Evolutionary conservation across 2,113 vertebrate species (phyloP).

Genomic region (Aegotheles bennettii): DNA sequence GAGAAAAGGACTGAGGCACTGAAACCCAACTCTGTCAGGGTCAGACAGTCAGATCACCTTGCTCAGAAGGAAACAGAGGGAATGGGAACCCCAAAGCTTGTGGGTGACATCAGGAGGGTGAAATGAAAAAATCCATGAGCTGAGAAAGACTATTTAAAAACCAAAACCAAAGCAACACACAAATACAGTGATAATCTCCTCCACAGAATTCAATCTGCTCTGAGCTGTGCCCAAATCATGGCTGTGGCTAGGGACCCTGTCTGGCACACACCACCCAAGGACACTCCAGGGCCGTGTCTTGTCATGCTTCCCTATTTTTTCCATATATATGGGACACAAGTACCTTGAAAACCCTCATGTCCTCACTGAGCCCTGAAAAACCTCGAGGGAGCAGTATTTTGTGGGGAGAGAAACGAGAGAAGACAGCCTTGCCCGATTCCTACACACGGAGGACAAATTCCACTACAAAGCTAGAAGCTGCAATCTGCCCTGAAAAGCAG

Average conservation of each 20-base stretch:
- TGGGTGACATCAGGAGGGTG: background rate
- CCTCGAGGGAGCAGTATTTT: background rate
- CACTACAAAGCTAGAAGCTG: background rate
- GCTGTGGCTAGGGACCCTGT: background rate
- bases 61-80: background rate
- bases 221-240: background rate
- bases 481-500: background rate
- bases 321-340: background rate
- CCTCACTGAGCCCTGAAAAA: background rate
- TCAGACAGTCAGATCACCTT: background rate
- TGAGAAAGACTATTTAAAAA: background rate
- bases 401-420: background rate
- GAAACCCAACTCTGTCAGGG: background rate
- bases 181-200: background rate
- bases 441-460: background rate
- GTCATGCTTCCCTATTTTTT: background rate
- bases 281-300: background rate
- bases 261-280: background rate
- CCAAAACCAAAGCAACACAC: background rate
- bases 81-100: background rate
- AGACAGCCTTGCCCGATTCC: background rate
- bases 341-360: background rate
- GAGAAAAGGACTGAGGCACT: background rate
- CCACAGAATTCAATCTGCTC: background rate
- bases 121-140: background rate